Evolutionary conservation across 2,888 invertebrate species (phyloP).

Genomic region (Apodemia mormo): DNA sequence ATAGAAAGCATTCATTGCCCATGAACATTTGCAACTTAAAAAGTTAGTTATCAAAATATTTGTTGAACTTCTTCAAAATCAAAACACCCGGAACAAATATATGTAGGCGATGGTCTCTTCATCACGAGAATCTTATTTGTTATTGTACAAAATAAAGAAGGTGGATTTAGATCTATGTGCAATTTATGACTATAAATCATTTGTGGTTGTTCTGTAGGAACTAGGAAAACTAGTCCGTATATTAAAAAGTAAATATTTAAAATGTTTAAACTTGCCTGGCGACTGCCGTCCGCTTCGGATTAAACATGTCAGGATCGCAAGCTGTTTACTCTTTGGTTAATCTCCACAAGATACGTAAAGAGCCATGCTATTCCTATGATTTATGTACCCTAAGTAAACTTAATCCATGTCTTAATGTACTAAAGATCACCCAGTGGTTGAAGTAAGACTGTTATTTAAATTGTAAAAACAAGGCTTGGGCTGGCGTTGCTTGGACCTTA

Average conservation of each 20-base stretch:
- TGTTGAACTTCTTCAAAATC: too few species aligned
- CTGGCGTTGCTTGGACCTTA: too few species aligned
- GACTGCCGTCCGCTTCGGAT: background rate
- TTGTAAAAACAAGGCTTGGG: too few species aligned
- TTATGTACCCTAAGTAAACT: background rate
- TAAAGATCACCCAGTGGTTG: background rate
- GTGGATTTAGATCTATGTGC: too few species aligned
- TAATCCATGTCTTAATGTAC: background rate
- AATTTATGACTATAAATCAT: conserved; percentile 5
- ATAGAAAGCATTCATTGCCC: too few species aligned
- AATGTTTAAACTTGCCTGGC: background rate
- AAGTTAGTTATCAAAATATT: too few species aligned
- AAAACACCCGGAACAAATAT: too few species aligned
- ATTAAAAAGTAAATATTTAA: conserved; percentile 4
- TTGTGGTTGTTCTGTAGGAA: background rate
- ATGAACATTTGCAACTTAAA: too few species aligned
- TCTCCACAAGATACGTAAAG: background rate
- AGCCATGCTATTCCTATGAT: background rate
- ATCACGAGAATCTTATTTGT: too few species aligned
- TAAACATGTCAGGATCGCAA: conserved; percentile 8
- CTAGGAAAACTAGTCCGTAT: background rate
- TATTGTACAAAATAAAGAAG: too few species aligned
- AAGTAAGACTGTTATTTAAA: background rate
- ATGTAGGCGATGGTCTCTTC: too few species aligned
- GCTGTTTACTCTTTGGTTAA: conserved; percentile 7